Conservation (phyloP, 2,113 vertebrate genomes). For the Malurus melanocephalus region DNA sequence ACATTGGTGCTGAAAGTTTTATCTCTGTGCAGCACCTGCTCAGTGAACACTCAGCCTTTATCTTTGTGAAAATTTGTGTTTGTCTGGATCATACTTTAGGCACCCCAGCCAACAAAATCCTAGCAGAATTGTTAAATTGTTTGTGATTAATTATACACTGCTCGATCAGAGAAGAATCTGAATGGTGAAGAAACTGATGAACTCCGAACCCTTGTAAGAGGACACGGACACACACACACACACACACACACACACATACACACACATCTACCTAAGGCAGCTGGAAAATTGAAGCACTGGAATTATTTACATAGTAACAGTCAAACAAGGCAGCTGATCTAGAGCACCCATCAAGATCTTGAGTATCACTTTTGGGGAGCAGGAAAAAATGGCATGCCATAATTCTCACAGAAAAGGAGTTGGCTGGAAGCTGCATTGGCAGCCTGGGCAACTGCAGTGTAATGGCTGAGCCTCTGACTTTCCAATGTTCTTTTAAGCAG, state of each 20-base stretch:
- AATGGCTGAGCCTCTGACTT: not conserved
- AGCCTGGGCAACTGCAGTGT: not conserved
- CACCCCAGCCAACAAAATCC: not conserved
- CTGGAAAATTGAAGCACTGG: not conserved
- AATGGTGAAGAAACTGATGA: not conserved
- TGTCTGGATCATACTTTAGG: rapidly evolving
- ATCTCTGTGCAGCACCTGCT: not conserved
- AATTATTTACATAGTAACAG: not conserved
- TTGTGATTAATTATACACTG: not conserved
- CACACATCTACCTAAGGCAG: not conserved
- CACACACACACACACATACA: rapidly evolving
- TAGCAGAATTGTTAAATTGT: not conserved
- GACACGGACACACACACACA: not conserved
- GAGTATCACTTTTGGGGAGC: not conserved
- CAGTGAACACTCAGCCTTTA: not conserved
- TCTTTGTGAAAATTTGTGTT: not conserved
- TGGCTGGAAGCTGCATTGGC: not conserved
- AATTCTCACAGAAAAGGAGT: not conserved
- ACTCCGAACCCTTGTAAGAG: not conserved
- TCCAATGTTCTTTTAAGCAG: not conserved
- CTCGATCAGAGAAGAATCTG: not conserved
- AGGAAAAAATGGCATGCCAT: not conserved
- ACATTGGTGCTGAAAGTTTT: rapidly evolving
- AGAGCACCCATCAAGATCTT: not conserved
- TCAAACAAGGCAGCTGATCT: not conserved